Conservation (phyloP, 2,113 vertebrate genomes). For the Globicephala melas region DNA sequence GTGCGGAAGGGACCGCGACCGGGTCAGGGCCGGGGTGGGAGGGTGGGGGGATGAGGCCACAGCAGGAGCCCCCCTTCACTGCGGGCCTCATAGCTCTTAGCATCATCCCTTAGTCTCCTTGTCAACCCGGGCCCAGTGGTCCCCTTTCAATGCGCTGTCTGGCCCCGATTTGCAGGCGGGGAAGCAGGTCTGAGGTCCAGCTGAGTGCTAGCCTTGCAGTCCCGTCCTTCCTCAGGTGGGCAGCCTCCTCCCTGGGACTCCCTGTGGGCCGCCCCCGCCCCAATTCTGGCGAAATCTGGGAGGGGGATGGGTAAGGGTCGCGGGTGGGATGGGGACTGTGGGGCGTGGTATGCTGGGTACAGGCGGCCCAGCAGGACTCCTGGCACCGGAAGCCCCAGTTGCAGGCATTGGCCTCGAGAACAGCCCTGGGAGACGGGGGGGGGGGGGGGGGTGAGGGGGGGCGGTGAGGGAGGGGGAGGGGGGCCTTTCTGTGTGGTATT, state of each 20-base stretch:
- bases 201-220: background rate
- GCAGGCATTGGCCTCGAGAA: constrained; percentile 8
- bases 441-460: background rate
- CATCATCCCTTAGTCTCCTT: background rate
- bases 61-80: no score
- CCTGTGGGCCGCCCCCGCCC: background rate
- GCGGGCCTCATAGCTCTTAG: background rate
- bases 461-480: background rate
- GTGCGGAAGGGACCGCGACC: constrained; percentile 65
- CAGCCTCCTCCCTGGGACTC: background rate
- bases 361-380: background rate
- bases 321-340: background rate
- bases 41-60: constrained; percentile 20
- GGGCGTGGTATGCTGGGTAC: background rate
- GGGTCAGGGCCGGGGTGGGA: constrained; percentile 45
- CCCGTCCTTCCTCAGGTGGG: background rate
- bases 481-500: constrained; percentile 62
- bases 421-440: background rate
- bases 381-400: constrained; percentile 1
- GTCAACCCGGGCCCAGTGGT: background rate
- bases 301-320: background rate
- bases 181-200: background rate
- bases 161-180: background rate
- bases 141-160: background rate
- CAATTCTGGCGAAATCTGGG: background rate